Base-by-base conservation (phyloP, 64 coral and sea anemone genomes). In the Hydrozoanthus tunicans region DNA sequence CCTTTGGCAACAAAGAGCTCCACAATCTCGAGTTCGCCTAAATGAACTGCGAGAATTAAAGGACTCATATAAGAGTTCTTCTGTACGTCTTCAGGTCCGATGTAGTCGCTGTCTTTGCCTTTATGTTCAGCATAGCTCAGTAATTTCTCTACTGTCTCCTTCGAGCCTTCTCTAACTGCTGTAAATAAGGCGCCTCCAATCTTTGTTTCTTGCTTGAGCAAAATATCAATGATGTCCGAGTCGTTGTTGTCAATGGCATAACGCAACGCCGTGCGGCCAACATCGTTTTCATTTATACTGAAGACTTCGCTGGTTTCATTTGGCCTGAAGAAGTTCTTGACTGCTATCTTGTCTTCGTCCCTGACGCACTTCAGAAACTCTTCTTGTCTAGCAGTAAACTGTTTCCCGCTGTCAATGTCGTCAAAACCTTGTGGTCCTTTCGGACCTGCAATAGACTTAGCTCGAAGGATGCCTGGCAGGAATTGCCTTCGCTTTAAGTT, bases 111-210 rank as follows among this genome's bases (percentile, higher is more conserved):
- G 3, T 65, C 70, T 56, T 70, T 6, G 5, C 14, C 58, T 17
- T 13, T 62, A 17, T 64, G 55, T 0, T 82, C 26, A 7, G 59
- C 64, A 58, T 25, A 54, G 73, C 61, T 69, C 54, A 94, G 57
- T 53, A 95, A 68, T 5, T 65, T 62, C 32, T 95, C 82, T 11
- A 95, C 94, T 6, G 69, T 92, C n/a, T 92, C 83, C 7, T 89
- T 92, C 2, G 94, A 92, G 6, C 91, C 85, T 57, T 89, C 60
- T 53, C 91, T 90, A 5, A 95, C 94, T 0, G 94, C 94, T 5
- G 85, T 82, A 58, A 95, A 95, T 10, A 95, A 63, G 62, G 85
- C 78, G 0, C 71, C 85, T 11, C 94, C 94, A 77, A 95, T 55
- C 9, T 82, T 75, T 6, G 62, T 79, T 53, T 88, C 76, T 73